Conservation (phyloP, 2,888 invertebrate genomes). For the Bembecia ichneumoniformis region DNA sequence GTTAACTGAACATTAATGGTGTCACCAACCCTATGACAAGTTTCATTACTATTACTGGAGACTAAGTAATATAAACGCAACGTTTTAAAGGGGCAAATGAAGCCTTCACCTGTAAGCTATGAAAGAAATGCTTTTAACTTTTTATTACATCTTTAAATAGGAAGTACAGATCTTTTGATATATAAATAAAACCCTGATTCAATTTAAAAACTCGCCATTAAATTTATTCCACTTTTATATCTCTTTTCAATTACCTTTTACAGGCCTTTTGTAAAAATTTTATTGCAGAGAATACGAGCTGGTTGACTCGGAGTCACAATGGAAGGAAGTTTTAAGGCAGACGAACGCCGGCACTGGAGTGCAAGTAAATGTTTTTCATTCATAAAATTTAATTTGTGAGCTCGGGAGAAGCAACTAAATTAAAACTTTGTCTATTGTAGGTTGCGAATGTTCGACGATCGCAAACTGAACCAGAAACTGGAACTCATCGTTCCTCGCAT, state of each 20-base stretch:
- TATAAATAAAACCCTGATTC: too few species aligned
- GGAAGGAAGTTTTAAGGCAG: slow-evolving; percentile 88
- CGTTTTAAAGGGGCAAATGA: too few species aligned
- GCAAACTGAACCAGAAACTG: slow-evolving; percentile 59
- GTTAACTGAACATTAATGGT: too few species aligned
- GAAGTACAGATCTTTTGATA: too few species aligned
- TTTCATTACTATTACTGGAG: too few species aligned
- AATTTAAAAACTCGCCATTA: too few species aligned
- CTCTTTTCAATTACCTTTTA: neutral
- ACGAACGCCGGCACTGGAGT: slow-evolving; percentile 69
- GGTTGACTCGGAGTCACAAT: slow-evolving; percentile 89
- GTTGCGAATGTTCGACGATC: slow-evolving; percentile 80
- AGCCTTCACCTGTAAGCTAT: too few species aligned
- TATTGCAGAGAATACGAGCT: slow-evolving; percentile 75
- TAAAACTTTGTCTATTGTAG: slow-evolving; percentile 34
- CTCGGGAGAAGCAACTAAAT: neutral
- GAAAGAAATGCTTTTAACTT: too few species aligned
- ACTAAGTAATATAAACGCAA: too few species aligned
- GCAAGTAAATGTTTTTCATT: slow-evolving; percentile 37
- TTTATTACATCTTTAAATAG: too few species aligned
- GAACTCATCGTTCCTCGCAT: slow-evolving; percentile 72
- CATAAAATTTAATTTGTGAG: slow-evolving; percentile 3
- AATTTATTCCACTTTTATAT: neutral
- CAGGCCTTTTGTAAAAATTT: neutral
- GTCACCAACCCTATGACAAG: too few species aligned